phyloP scores from a whole-genome alignment of 2,797 vertebrate species.

The Graptemys geographica region DNA sequence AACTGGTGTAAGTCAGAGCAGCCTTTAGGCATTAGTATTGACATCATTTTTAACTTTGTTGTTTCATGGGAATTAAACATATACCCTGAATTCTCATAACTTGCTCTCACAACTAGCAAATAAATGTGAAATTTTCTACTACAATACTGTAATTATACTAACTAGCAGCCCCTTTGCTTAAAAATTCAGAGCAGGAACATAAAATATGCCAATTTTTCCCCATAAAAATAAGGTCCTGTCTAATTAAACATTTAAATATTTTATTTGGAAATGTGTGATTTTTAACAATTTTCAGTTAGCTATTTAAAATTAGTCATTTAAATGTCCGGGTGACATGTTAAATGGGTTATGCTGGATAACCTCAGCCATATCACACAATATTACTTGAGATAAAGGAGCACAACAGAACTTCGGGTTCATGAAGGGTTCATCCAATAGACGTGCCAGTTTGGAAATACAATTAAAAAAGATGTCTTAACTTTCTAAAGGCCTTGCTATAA shows the following conservation, averaged over 20 bases:
- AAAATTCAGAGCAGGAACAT: slow-evolving; percentile 2
- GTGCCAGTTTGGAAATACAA: not conserved
- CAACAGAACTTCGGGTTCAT: not conserved
- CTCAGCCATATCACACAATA: not conserved
- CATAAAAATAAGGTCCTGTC: not conserved
- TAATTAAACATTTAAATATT: not conserved
- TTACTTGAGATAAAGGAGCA: not conserved
- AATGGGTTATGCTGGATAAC: not conserved
- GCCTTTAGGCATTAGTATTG: slow-evolving; percentile 38
- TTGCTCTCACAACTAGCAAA: slow-evolving; percentile 53
- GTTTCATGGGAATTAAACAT: slow-evolving; percentile 46
- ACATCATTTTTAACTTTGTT: not conserved
- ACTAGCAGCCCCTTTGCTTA: slow-evolving; percentile 16
- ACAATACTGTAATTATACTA: slow-evolving; percentile 42
- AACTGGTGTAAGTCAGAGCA: not conserved
- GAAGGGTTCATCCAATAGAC: not conserved
- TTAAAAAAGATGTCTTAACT: not conserved
- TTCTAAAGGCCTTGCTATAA: not conserved
- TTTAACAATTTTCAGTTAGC: not conserved
- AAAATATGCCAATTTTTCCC: not conserved
- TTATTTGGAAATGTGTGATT: slow-evolving; percentile 10
- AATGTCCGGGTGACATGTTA: not conserved
- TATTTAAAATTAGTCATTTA: not conserved
- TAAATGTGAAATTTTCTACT: slow-evolving; percentile 40
- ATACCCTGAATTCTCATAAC: slow-evolving; percentile 64